Evolutionary conservation across 1,140 invertebrate genomes (phyloP).

Genomic region (Copidosoma floridanum): DNA sequence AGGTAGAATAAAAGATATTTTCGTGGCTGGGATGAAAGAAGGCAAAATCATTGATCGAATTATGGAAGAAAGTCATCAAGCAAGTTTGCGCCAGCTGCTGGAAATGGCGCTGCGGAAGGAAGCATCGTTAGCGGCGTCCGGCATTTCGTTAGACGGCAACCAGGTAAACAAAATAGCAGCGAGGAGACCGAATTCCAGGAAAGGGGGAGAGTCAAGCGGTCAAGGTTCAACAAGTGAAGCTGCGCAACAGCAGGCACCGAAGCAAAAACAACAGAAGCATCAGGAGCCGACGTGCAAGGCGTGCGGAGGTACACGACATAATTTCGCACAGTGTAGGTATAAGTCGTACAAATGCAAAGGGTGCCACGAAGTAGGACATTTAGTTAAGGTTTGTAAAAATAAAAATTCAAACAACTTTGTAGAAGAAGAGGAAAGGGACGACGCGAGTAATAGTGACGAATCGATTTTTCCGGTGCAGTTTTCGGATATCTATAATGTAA

Average conservation of each 20-base stretch:
- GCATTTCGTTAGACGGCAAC: background rate
- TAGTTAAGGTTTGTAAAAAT: background rate
- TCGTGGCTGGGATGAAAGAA: constrained; percentile 20
- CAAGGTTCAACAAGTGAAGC: too few relatives aligned
- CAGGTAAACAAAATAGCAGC: background rate
- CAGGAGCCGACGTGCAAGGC: background rate
- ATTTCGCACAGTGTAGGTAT: constrained; percentile 11
- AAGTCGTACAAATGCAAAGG: constrained; percentile 1
- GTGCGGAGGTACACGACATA: background rate
- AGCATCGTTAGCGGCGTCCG: constrained; percentile 9
- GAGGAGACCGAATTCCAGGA: background rate
- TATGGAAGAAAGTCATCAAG: constrained; percentile 21
- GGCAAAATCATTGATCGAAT: constrained; percentile 23
- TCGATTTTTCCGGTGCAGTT: background rate
- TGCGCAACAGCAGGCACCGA: too few relatives aligned
- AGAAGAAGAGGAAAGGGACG: too few relatives aligned
- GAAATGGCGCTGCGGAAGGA: constrained; percentile 26
- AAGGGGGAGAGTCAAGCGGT: background rate
- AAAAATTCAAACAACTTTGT: too few relatives aligned
- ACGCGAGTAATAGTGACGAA: background rate
- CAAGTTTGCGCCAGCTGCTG: background rate
- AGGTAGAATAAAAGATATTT: constrained; percentile 29
- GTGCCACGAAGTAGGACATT: background rate
- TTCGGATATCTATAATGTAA: too few relatives aligned
- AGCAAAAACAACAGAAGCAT: too few relatives aligned